phyloP scores from a whole-genome alignment of 1,140 invertebrate genomes.

The Calephelis nemesis region DNA sequence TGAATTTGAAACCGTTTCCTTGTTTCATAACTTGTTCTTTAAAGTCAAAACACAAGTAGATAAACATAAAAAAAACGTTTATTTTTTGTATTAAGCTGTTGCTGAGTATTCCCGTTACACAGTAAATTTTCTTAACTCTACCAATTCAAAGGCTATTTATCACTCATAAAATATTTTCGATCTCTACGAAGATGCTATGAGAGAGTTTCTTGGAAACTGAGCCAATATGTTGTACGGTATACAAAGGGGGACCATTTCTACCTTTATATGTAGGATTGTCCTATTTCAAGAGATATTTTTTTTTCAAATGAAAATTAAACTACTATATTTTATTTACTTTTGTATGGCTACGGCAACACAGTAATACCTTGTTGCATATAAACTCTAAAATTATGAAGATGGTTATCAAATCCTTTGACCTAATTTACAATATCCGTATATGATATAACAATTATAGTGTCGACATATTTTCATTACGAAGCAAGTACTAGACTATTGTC shows the following conservation, averaged over 20 bases:
- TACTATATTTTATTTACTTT: too few species aligned
- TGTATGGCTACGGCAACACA: too few species aligned
- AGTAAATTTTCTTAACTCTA: conserved; percentile 14
- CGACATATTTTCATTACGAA: too few species aligned
- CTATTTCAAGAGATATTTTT: too few species aligned
- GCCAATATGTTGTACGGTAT: conserved; percentile 9
- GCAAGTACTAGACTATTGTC: too few species aligned
- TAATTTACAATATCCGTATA: too few species aligned
- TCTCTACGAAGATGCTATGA: conserved; percentile 14
- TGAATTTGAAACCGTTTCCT: conserved; percentile 28
- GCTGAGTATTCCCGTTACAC: conserved; percentile 3
- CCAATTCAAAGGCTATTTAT: conserved; percentile 19
- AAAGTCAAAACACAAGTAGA: neutral
- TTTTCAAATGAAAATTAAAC: too few species aligned
- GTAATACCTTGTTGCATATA: too few species aligned
- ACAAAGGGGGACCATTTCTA: neutral
- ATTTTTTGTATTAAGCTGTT: conserved; percentile 13
- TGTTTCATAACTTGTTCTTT: neutral
- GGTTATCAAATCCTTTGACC: too few species aligned
- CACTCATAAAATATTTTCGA: conserved; percentile 17
- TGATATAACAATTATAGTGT: too few species aligned
- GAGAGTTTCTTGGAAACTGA: conserved; percentile 11
- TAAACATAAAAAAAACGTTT: neutral
- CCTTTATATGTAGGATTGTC: too few species aligned
- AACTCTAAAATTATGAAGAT: too few species aligned